phyloP scores from a whole-genome alignment of 2,797 vertebrate species.

The Percopsis omiscomaycus region DNA sequence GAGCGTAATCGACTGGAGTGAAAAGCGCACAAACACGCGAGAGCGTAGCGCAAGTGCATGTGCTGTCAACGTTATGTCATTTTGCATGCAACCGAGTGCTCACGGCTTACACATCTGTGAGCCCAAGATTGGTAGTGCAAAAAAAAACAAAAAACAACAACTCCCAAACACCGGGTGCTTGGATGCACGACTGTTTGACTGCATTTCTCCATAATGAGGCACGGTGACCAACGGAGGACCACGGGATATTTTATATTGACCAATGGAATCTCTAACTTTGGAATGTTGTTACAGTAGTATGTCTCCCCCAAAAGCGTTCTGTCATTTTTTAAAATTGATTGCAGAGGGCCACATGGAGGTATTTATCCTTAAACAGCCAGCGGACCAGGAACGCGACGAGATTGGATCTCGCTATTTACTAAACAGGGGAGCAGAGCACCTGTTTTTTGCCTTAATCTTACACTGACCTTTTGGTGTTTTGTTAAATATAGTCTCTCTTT shows the following conservation, averaged over 20 bases:
- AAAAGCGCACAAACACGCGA: constrained; percentile 26
- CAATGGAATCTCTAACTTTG: constrained; percentile 27
- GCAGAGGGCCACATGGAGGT: constrained; percentile 61
- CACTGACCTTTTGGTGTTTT: constrained; percentile 45
- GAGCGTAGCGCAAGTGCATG: constrained; percentile 32
- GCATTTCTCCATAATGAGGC: constrained; percentile 70
- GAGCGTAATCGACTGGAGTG: constrained; percentile 50
- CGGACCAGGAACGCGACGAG: constrained; percentile 39
- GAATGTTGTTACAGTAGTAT: constrained; percentile 50
- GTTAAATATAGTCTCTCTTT: constrained; percentile 1
- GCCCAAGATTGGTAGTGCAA: constrained; percentile 39
- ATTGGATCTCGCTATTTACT: constrained; percentile 61
- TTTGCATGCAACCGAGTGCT: constrained; percentile 65
- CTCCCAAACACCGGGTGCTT: constrained; percentile 48
- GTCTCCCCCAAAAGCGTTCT: constrained; percentile 14
- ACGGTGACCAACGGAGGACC: constrained; percentile 38
- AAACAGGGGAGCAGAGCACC: constrained; percentile 62
- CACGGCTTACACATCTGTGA: constrained; percentile 59
- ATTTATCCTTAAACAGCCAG: constrained; percentile 68
- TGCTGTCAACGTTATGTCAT: constrained; percentile 68
- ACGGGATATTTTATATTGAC: constrained; percentile 43
- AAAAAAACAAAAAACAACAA: constrained; percentile 40
- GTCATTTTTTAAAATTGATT: constrained; percentile 56
- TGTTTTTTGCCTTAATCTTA: constrained; percentile 57
- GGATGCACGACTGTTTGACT: constrained; percentile 51